Conservation (phyloP, 1,140 invertebrate species). For the Habropoda laboriosa region DNA sequence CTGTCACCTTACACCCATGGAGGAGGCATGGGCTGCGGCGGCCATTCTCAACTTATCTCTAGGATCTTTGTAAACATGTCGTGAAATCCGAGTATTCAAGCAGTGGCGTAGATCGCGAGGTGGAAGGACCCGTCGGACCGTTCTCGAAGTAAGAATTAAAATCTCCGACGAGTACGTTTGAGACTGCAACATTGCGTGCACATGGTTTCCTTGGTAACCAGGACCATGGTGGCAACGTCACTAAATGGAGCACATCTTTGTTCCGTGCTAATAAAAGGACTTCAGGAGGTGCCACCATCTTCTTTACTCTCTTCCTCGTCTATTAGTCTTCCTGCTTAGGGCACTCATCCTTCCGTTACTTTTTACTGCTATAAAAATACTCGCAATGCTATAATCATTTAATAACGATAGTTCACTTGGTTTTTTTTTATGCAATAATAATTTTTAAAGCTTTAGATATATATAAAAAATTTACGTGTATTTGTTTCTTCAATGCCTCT, state of each 20-base stretch:
- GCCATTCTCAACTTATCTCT: slow-evolving; percentile 83
- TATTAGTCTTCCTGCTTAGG: slow-evolving; percentile 17
- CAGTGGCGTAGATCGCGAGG: slow-evolving; percentile 79
- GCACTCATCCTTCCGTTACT: slow-evolving; percentile 12
- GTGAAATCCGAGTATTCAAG: slow-evolving; percentile 81
- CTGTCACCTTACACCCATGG: slow-evolving; percentile 82
- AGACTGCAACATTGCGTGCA: slow-evolving; percentile 45
- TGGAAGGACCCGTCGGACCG: slow-evolving; percentile 52
- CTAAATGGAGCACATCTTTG: slow-evolving; percentile 76
- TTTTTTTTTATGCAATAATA: background rate
- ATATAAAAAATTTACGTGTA: background rate
- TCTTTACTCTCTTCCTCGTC: slow-evolving; percentile 31
- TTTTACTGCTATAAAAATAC: background rate
- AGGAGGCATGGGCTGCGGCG: slow-evolving; percentile 76
- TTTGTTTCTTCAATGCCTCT: background rate
- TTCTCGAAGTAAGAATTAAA: slow-evolving; percentile 45
- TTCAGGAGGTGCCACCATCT: slow-evolving; percentile 36
- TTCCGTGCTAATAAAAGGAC: slow-evolving; percentile 72
- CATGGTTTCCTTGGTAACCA: slow-evolving; percentile 72
- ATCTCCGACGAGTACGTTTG: slow-evolving; percentile 50
- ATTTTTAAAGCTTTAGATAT: background rate
- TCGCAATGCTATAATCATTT: background rate
- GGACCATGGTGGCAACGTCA: slow-evolving; percentile 66
- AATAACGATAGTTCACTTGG: background rate
- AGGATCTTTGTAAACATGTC: slow-evolving; percentile 83